These are phyloP conservation scores for Neoarius graeffei DNA, from an alignment of 2,113 vertebrate genomes.

Conservation along the genomic window DNA sequence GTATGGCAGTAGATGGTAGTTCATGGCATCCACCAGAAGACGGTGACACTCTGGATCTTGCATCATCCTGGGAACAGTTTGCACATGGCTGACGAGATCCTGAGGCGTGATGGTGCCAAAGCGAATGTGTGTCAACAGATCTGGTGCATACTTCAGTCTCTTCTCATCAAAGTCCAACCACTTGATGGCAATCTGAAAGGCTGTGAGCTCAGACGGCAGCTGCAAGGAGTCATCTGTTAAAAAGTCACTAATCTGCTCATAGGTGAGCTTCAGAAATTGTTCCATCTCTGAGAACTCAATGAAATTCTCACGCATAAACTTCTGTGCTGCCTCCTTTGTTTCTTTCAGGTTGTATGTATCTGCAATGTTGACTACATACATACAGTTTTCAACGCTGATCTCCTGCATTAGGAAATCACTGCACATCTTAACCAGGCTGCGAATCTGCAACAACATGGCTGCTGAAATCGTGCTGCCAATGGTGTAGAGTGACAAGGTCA, in stretches of 20 bases:
- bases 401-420: slow-evolving; percentile 94
- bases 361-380: slow-evolving; percentile 94
- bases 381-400: slow-evolving; percentile 95
- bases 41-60: slow-evolving; percentile 94
- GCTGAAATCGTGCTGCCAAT: slow-evolving; percentile 94
- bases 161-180: slow-evolving; percentile 99
- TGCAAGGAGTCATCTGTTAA: slow-evolving; percentile 92
- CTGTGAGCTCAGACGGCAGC: slow-evolving; percentile 93
- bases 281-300: slow-evolving; percentile 98
- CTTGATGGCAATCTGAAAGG: slow-evolving; percentile 97
- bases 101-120: slow-evolving; percentile 96
- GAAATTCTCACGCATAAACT: slow-evolving; percentile 96
- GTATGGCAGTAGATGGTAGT: slow-evolving; percentile 94
- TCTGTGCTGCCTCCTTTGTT: slow-evolving; percentile 88
- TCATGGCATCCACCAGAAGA: slow-evolving; percentile 97
- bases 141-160: slow-evolving; percentile 89
- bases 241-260: slow-evolving; percentile 96
- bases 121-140: slow-evolving; percentile 89
- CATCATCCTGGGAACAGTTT: slow-evolving; percentile 97
- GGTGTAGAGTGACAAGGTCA: slow-evolving; percentile 93
- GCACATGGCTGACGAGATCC: slow-evolving; percentile 94
- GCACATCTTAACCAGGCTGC: slow-evolving; percentile 96
- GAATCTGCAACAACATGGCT: slow-evolving; percentile 87
- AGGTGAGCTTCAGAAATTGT: slow-evolving; percentile 97
- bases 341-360: slow-evolving; percentile 90